Evolutionary conservation across 2,797 vertebrate species (phyloP), one percentile per base, ranked within the genome.

Genomic region (Chaetodon trifasciatus): DNA sequence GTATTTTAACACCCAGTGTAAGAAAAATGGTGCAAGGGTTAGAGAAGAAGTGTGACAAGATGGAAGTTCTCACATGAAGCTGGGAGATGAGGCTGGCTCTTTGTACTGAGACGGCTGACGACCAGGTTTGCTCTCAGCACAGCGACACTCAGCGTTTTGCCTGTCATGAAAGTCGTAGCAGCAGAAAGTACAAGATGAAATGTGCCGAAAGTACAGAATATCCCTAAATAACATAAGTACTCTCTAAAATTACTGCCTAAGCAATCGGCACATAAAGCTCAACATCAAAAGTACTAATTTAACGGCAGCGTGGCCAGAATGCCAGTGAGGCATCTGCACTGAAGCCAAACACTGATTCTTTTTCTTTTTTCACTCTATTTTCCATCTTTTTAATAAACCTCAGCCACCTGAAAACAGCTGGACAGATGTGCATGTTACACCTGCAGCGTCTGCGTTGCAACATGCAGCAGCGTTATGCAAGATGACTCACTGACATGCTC

Each of bases 391-490:
- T 32, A 32, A 37, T 55, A 46, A 49, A n/a, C 23, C 19, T 73
- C 21, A 46, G 19, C 12, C 15, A 32, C 15, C 8, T 49, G 57
- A 76, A 19, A 46, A 69, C 57, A 10, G 47, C 24, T 17, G 6
- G 35, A 6, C 23, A 0, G 69, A 49, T 74, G 44, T 42, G 50
- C 28, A 12, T 19, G 47, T 50, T 15, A 39, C 50, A 58, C 67
- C 53, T 69, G 60, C 71, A 47, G 62, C 56, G n/a, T 55, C 2
- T 62, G 28, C 35, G 7, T 74, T 71, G 21, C 55, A 70, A 70
- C 69, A 79, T 57, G 21, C 63, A 11, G 35, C 37, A 57, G 12
- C 6, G 7, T 56, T 6, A 17, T 24, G 35, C 28, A 32, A 1
- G 17, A 61, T 72, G 65, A 72, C 53, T 81, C 39, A 69, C 74